Base-by-base conservation (phyloP, 2,888 invertebrate species). In the Eudasyphora cyanicolor region DNA sequence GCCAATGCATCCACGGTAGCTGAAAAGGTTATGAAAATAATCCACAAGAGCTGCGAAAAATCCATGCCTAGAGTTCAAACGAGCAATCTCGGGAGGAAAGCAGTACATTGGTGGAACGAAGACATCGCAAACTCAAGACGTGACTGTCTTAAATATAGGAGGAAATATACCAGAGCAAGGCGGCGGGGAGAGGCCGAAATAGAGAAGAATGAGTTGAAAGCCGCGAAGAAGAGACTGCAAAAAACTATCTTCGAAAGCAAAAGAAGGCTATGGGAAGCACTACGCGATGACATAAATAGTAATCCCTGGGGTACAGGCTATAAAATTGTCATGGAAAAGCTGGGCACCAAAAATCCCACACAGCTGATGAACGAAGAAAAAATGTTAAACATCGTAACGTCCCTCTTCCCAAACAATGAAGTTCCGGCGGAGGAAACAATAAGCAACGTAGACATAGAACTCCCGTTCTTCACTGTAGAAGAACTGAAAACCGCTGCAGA, bases 271-370 rank as follows among this genome's bases (percentile, higher is more conserved):
- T 57, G 21, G 21, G 54, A 57, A 24, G 27, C 5, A 12, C 12
- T 57, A 10, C 54, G 60, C 42, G 60, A 42, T n/a, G 67, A 67
- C n/a, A 51, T 76, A 21, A 76, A 76, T 35, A 24, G 12, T n/a
- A 71, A 70, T 29, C 64, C 79, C n/a, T 51, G 76, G 49, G 75
- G 75, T 12, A 42, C 38, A n/a, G 76, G 54, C 3, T 67, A 67
- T 7, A 76, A 67, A 38, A 35, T 35, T 14, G 49, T 67, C 2
- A 76, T 76, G 75, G 62, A 64, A 8, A 75, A 64, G n/a, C 32
- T 64, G 8, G 49, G 35, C 8, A 29, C 29, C n/a, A 76, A 51
- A 17, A 38, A 38, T 38, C 12, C 51, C 14, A 24, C 38, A 19
- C 8, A 12, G 0, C 10, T 6, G 1, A 62, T 32, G 51, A 21